phyloP scores from a whole-genome alignment of 2,113 vertebrate species.

The Sapayoa aenigma region DNA sequence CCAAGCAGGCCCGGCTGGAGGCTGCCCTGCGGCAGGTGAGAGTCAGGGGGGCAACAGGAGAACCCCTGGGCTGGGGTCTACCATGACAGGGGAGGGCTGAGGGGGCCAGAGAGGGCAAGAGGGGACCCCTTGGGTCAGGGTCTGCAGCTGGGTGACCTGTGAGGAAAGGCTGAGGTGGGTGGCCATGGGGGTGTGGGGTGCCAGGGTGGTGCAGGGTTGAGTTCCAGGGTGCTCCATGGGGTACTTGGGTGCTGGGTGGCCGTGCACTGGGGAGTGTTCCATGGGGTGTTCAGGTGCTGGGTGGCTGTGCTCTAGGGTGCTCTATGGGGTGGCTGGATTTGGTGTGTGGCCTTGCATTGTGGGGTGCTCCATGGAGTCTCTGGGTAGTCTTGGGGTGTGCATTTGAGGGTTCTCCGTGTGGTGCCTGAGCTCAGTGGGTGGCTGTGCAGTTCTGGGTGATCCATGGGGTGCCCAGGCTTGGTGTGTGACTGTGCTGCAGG shows the following conservation, averaged over 20 bases:
- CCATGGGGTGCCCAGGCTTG: rapidly evolving
- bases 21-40: constrained; percentile 79
- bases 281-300: rapidly evolving
- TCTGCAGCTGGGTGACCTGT: rapidly evolving
- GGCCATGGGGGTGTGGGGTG: background rate
- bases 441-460: background rate
- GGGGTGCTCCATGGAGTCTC: rapidly evolving
- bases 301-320: background rate
- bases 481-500: background rate
- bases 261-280: background rate
- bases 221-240: background rate
- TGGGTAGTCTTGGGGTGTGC: rapidly evolving
- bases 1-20: constrained; percentile 83
- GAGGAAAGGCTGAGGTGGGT: background rate
- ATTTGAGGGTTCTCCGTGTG: background rate
- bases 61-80: background rate
- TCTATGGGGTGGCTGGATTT: background rate
- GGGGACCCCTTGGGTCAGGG: background rate
- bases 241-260: background rate
- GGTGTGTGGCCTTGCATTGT: rapidly evolving
- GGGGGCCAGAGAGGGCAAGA: background rate
- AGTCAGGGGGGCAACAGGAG: background rate
- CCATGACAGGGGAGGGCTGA: background rate
- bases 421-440: background rate
- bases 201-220: background rate